Evolutionary conservation across 2,888 invertebrate genomes (phyloP).

Genomic region (Apamea monoglypha): DNA sequence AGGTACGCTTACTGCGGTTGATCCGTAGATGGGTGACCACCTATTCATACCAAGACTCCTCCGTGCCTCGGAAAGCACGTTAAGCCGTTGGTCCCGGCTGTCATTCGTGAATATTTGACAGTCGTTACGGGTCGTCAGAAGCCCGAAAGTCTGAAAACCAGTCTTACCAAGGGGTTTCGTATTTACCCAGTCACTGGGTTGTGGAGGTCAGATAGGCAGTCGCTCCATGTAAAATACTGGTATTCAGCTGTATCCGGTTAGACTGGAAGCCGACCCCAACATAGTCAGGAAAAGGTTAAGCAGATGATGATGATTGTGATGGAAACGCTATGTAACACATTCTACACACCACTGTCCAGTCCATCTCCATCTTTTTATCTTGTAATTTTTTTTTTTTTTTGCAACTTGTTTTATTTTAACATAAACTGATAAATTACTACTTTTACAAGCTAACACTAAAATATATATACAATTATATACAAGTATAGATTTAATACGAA

Average conservation of each 20-base stretch:
- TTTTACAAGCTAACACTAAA: too few relatives aligned
- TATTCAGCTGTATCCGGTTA: background rate
- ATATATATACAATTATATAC: too few relatives aligned
- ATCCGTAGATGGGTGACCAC: background rate
- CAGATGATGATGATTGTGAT: background rate
- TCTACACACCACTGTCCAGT: too few relatives aligned
- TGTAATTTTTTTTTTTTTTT: too few relatives aligned
- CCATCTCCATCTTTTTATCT: too few relatives aligned
- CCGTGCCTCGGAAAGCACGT: background rate
- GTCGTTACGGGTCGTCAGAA: background rate
- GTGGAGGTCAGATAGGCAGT: background rate
- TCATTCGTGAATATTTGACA: background rate
- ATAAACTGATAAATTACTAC: too few relatives aligned
- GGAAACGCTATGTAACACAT: too few relatives aligned
- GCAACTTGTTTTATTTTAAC: too few relatives aligned
- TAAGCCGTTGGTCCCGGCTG: background rate
- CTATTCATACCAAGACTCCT: background rate
- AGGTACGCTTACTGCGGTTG: background rate
- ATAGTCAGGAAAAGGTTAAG: background rate
- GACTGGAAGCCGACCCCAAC: background rate
- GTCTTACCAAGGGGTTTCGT: background rate
- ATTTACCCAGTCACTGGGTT: background rate
- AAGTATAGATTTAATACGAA: too few relatives aligned
- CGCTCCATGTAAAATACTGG: background rate
- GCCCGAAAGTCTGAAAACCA: background rate